Evolutionary conservation across 2,113 vertebrate genomes (phyloP).

Genomic region (Prietella phreatophila): DNA sequence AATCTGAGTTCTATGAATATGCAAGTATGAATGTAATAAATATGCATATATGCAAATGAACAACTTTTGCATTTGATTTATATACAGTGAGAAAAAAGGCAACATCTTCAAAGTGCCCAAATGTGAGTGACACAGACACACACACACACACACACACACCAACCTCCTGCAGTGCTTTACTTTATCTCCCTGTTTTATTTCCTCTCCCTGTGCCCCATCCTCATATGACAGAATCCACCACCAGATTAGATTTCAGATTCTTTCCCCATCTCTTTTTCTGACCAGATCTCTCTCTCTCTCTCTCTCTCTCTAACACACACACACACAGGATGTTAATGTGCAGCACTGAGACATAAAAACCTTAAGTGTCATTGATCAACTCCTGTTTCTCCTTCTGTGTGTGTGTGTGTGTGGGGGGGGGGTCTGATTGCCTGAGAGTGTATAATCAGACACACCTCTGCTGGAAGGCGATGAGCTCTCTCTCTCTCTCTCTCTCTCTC

Average conservation of each 20-base stretch:
- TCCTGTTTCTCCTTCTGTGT: background rate
- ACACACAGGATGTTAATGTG: constrained; percentile 3
- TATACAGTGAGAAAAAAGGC: background rate
- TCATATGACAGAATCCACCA: constrained; percentile 1
- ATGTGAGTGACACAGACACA: background rate
- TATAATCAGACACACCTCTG: constrained; percentile 3
- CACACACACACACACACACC: constrained; percentile 2
- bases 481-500: background rate
- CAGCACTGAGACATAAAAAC: constrained; percentile 11
- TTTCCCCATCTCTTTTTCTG: background rate
- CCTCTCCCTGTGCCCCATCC: background rate
- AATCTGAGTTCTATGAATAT: background rate
- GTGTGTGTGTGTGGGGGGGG: background rate
- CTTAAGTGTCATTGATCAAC: constrained; percentile 16
- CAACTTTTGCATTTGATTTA: background rate
- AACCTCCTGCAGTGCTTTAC: background rate
- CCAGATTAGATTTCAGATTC: constrained; percentile 10
- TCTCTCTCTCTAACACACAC: background rate
- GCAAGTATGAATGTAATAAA: background rate
- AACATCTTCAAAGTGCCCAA: background rate
- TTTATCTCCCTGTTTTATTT: background rate
- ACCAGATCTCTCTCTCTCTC: background rate
- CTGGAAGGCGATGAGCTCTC: background rate
- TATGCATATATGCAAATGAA: constrained; percentile 13
- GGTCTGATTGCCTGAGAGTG: constrained; percentile 3